Percentiles rank a stretch among this genome's conserved stretches.
phyloP scores from a whole-genome alignment of 2,797 vertebrate species.

The Gallirallus australis region DNA sequence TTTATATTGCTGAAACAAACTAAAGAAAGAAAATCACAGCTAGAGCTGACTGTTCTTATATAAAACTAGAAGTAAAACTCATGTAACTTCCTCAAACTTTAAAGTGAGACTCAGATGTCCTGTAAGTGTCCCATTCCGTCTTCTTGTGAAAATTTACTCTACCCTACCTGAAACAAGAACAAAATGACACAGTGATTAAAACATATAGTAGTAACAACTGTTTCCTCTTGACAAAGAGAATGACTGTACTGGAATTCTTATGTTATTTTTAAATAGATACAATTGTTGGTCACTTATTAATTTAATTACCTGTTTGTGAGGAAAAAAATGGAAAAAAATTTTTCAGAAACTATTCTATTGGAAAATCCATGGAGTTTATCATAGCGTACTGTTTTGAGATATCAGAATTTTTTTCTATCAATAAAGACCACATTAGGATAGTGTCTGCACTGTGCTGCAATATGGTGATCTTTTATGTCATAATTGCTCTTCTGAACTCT shows the following conservation, averaged over 20 bases:
- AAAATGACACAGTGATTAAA: background rate
- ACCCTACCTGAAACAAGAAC: no score
- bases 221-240: background rate
- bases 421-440: background rate
- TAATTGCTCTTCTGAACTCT: background rate
- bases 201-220: background rate
- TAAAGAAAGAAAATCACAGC: background rate
- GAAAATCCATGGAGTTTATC: background rate
- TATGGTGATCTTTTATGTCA: background rate
- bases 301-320: background rate
- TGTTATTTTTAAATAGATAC: background rate
- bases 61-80: background rate
- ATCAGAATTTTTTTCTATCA: background rate
- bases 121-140: no score
- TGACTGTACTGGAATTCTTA: rapidly evolving
- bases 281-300: background rate
- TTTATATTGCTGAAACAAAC: background rate
- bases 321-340: background rate
- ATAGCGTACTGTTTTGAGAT: background rate
- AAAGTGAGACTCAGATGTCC: background rate
- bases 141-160: no score
- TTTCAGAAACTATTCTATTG: background rate
- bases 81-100: background rate
- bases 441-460: background rate
- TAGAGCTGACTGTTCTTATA: background rate